Evolutionary conservation across 2,797 vertebrate species (phyloP).

Genomic region (Myotis myotis): DNA sequence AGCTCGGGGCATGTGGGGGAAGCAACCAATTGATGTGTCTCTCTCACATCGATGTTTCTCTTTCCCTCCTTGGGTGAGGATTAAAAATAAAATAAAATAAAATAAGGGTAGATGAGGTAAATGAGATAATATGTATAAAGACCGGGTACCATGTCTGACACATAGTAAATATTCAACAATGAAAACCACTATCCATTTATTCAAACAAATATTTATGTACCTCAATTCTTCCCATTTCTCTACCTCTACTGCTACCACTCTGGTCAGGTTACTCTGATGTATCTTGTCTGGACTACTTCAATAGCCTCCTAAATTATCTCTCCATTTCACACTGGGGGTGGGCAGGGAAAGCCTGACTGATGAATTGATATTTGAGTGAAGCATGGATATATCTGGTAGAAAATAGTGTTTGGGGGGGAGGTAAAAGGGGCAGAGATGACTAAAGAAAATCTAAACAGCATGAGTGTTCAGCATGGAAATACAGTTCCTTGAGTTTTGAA

Average conservation of each 20-base stretch:
- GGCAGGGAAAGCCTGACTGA: not conserved
- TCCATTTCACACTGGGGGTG: not conserved
- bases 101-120: not conserved
- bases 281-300: not conserved
- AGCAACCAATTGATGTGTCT: too few relatives aligned
- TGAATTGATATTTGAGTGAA: not conserved
- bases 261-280: not conserved
- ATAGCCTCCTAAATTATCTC: not conserved
- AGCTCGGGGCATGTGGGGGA: too few relatives aligned
- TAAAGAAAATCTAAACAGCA: not conserved
- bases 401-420: not conserved
- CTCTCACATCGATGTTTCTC: too few relatives aligned
- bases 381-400: not conserved
- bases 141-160: not conserved
- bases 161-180: not conserved
- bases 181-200: not conserved
- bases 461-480: slow-evolving; percentile 11
- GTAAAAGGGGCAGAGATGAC: not conserved
- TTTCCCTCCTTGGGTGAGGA: too few relatives aligned
- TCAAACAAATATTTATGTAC: not conserved
- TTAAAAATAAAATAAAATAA: too few relatives aligned
- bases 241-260: not conserved
- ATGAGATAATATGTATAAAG: not conserved
- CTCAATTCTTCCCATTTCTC: not conserved
- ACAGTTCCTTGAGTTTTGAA: not conserved